phyloP scores from a whole-genome alignment of 2,888 invertebrate genomes.

The Dicycla oo region DNA sequence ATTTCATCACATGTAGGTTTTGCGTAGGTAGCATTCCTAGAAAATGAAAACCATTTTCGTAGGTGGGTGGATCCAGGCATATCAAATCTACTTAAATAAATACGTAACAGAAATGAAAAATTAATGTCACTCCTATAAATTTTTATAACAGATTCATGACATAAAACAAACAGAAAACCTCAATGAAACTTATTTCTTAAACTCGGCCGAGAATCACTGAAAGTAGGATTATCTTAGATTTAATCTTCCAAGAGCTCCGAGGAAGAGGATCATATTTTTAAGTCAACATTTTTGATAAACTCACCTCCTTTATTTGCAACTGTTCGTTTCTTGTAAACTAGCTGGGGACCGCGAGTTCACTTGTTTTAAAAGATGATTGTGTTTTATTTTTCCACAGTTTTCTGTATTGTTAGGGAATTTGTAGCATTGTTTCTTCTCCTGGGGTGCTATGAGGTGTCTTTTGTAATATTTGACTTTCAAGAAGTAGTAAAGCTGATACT shows the following conservation, averaged over 20 bases:
- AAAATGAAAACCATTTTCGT: no score
- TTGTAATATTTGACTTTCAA: not conserved
- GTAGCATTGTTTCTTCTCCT: not conserved
- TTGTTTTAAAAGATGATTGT: conserved; percentile 2
- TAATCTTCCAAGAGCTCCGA: conserved; percentile 64
- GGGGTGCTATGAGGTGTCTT: not conserved
- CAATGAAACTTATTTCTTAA: conserved; percentile 59
- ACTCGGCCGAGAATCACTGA: conserved; percentile 60
- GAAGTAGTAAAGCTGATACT: not conserved
- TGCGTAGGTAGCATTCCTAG: no score
- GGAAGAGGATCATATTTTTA: conserved; percentile 55
- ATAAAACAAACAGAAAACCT: conserved; percentile 41
- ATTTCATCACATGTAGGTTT: no score
- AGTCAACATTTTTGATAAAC: conserved; percentile 63
- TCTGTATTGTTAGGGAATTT: conserved; percentile 5
- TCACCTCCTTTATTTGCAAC: conserved; percentile 47
- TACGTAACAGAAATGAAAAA: conserved; percentile 7
- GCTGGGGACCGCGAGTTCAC: conserved; percentile 10
- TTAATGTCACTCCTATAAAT: not conserved
- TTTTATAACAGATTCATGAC: conserved; percentile 20
- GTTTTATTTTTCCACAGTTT: conserved; percentile 13
- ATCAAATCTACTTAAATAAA: conserved; percentile 2
- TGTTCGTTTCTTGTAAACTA: conserved; percentile 31
- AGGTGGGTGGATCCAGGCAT: not conserved
- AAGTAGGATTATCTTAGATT: conserved; percentile 65